These are phyloP conservation scores for Bungarus multicinctus DNA, from an alignment of 2,113 vertebrate species.

Conservation along the genomic window DNA sequence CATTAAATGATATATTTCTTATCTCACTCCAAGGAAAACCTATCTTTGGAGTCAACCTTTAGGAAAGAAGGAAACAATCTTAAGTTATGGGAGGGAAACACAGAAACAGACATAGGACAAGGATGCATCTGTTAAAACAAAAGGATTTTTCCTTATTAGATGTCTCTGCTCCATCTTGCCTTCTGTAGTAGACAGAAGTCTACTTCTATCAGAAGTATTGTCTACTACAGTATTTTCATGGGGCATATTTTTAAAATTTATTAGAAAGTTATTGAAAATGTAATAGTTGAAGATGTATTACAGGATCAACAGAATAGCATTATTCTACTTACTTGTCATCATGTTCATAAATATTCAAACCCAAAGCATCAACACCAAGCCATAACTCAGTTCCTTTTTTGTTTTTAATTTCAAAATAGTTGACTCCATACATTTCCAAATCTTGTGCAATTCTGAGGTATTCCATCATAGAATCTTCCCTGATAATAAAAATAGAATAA, in stretches of 20 bases:
- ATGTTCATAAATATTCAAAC: conserved; percentile 96
- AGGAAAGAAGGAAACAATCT: conserved; percentile 42
- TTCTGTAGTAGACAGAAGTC: not conserved
- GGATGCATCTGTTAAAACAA: not conserved
- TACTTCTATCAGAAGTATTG: not conserved
- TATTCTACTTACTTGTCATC: conserved; percentile 88
- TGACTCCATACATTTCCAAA: conserved; percentile 97
- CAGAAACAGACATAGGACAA: not conserved
- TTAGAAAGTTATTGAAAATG: not conserved
- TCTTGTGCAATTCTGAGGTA: conserved; percentile 97
- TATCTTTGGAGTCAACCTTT: conserved; percentile 95
- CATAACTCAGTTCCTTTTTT: conserved; percentile 97
- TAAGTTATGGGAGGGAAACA: not conserved
- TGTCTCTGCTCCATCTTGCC: not conserved
- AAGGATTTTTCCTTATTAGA: not conserved
- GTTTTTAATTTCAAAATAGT: conserved; percentile 99
- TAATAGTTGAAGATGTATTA: not conserved
- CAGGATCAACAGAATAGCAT: not conserved
- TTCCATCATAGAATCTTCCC: conserved; percentile 99
- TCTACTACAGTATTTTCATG: not conserved
- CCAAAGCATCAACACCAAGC: conserved; percentile 94
- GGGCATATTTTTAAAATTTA: not conserved
- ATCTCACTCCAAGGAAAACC: conserved; percentile 99
- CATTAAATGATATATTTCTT: conserved; percentile 97
- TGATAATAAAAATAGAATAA: conserved; percentile 58